Evolutionary conservation across 2,888 invertebrate species (phyloP), one percentile per base, ranked within the genome.

Genomic region (Stenodema calcarata): DNA sequence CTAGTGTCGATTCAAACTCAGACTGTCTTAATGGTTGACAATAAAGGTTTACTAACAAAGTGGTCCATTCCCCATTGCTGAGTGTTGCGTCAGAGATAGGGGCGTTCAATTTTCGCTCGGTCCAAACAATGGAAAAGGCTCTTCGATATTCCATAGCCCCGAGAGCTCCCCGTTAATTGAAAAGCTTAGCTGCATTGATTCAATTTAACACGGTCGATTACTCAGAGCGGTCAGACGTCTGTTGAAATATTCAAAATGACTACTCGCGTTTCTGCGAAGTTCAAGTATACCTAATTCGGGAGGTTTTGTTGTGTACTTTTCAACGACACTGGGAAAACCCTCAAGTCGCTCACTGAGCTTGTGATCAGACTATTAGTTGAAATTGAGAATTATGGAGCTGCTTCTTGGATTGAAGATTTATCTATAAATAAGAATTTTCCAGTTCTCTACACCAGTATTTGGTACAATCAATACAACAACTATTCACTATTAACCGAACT

Each of bases 41-140:
- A 62, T 62, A 62, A 62, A 62, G 62, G 62, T 23, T 62, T 23
- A 27, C 62, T 11, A 78, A 78, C 78, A 78, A 78, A 44, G 78
- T 42, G 0, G 23, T 76, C 75, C 75, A 76, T 11, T 23, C 42
- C 27, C 78, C 23, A 78, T 78, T 78, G 41, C 78, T 18, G 78
- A 78, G 78, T 78, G 78, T 78, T 44, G 78, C 44, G 78, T 44
- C 7, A 23, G 78, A 44, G 78, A 78, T 78, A 78, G 42, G 73
- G 44, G 42, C 78, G 42, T 78, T 44, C 78, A 78, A 78, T 78
- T 78, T 44, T 42, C 35, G 23, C 44, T n/a, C 44, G 44, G n/a
- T 14, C 47, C 11, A 44, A 23, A 41, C 78, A 44, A 78, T 78
- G 78, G 44, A 78, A 44, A 78, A n/a, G 73, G 62, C 62, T 62